Conservation (phyloP, 2,888 invertebrate genomes). For the Isoperla grammatica region DNA sequence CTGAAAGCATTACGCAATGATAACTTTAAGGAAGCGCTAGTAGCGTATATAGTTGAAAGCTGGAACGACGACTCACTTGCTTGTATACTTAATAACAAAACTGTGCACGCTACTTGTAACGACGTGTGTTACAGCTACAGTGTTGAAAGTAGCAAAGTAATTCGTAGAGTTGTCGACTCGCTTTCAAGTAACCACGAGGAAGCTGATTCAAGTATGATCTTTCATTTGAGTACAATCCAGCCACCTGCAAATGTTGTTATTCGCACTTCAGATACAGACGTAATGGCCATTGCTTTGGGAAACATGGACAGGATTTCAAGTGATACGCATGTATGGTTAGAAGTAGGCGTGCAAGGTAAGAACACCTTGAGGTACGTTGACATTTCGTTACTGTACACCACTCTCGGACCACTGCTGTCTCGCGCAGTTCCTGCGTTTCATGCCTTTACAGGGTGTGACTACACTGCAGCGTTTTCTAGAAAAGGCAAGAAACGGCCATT, state of each 20-base stretch:
- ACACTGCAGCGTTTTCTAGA: slow-evolving; percentile 15
- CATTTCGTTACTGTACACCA: neutral
- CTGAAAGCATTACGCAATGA: neutral
- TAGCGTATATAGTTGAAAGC: no score
- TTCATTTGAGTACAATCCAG: slow-evolving; percentile 28
- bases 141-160: neutral
- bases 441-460: slow-evolving; percentile 20
- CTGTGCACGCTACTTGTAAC: slow-evolving; percentile 13
- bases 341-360: neutral
- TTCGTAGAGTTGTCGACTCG: neutral
- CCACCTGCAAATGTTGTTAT: neutral
- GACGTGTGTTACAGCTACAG: slow-evolving; percentile 1
- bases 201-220: slow-evolving; percentile 34
- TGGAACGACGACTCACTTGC: no score
- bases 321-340: neutral
- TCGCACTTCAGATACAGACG: neutral
- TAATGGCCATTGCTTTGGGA: neutral
- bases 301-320: neutral
- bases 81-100: neutral
- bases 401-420: neutral
- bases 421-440: slow-evolving; percentile 16
- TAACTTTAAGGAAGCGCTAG: neutral
- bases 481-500: slow-evolving; percentile 12
- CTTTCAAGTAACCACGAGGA: slow-evolving; percentile 32
- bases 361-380: neutral